Base-by-base conservation (phyloP, 2,113 vertebrate species). In the Hippocampus zosterae region DNA sequence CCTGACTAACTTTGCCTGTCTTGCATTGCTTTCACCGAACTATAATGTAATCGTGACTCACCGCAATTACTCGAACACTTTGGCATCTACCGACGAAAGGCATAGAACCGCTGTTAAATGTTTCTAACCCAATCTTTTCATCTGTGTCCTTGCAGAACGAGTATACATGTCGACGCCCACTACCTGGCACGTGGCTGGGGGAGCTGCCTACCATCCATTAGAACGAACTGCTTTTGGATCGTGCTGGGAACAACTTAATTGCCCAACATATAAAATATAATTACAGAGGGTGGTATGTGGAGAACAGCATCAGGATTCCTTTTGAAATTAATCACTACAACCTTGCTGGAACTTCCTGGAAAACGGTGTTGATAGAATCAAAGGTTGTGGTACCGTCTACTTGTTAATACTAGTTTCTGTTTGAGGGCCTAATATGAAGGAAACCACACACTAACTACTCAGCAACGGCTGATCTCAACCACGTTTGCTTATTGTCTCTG, bases 151-250 rank as follows among this genome's bases (percentile, higher is more conserved):
- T 77, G 67, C 89, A 93, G 92, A 92, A 88, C 71, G 92, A 92
- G 71, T 93, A 92, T 52, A 89, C 87, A 5, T 93, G 91, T 81
- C 90, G 91, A 68, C 90, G 92, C 64, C 91, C 92, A 1, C 80
- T 93, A 72, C 92, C 92, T 25, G 90, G 90, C 75, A 84, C 91
- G 70, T 93, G 92, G 92, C 89, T 91, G 29, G 90, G 90, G 76
- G 91, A 92, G 25, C 23, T 92, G 68, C 83, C 89, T 48, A 88
- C 89, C 64, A 91, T 92, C 80, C 92, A 85, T 83, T 92, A 89
- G 81, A 27, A 33, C 27, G 16, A 79, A 81, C 70, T 66, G 64
- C 67, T 73, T 10, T 41, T 64, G 70, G 65, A 70, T 37, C 56
- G 48, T 76, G 55, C 67, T 73, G 69, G 57, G 59, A 69, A 70